Base-by-base conservation (phyloP, 2,797 vertebrate genomes). In the Podarcis lilfordi region DNA sequence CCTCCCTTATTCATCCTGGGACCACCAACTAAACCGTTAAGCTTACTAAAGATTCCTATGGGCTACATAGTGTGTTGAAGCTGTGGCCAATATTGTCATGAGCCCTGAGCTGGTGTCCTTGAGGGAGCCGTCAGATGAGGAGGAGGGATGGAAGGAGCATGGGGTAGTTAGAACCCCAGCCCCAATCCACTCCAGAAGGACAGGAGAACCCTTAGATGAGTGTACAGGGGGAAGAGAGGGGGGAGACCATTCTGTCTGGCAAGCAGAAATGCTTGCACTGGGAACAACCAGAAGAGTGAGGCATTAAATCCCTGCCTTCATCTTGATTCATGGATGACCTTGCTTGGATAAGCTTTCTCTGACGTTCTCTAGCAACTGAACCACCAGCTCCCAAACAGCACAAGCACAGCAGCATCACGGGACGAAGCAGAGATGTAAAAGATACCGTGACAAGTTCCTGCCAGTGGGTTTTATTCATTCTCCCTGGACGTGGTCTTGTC, bases 361-460 rank as follows among this genome's bases (percentile, higher is more conserved):
- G 79, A 13, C 3, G 11, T 50, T 13, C 50, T 13, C 50, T 74
- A 75, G 43, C 45, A 68, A 71, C 78, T 27, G 69, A 87, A 61
- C 35, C 55, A 64, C 68, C 50, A 61, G 7, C 71, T 45, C 40
- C 29, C 55, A 76, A 64, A 69, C 10, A 87, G 74, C 37, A 10
- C 37, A 45, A 82, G 40, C 45, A 66, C 55, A 64, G 37, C 55
- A 66, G 55, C 80, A 76, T 35, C 59, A 66, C 35, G 55, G 71
- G 80, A 82, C 21, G 21, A 64, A 64, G 32, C 2, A 35, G 10
- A 74, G 27, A 19, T 87, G 71, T 66, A 82, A 87, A 82, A 50
- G 86, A 82, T 76, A 87, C n/a, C 13, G 71, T 82, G 79, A 82
- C 71, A 82, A 75, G 71, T 82, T 76, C 80, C 86, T 87, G 86